A percentile compares a stretch with the other conserved stretches of the same genome.
Evolutionary conservation across 2,888 invertebrate genomes (phyloP).

Genomic region (Platerodrilus igneus): DNA sequence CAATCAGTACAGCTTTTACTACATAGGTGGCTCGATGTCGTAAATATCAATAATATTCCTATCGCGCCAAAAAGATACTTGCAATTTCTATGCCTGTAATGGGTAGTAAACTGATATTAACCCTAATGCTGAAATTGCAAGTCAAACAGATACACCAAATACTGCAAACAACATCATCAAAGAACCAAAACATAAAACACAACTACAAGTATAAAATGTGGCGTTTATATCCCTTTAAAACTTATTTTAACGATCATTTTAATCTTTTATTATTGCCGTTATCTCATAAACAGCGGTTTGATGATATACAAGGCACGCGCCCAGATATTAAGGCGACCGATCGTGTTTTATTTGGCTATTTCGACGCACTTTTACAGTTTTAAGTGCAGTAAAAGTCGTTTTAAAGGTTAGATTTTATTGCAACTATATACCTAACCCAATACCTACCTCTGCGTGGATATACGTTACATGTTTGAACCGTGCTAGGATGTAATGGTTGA

Average conservation of each 20-base stretch:
- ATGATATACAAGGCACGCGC: constrained; percentile 36
- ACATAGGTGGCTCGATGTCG: constrained; percentile 40
- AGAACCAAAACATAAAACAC: constrained; percentile 45
- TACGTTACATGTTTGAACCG: no score
- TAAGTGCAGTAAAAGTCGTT: constrained; percentile 49
- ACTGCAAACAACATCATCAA: constrained; percentile 43
- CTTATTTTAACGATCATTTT: constrained; percentile 47
- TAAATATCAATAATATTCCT: no score
- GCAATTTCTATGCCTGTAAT: constrained; percentile 17
- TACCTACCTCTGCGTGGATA: no score
- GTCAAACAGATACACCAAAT: no score
- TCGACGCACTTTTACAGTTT: constrained; percentile 49
- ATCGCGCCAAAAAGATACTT: constrained; percentile 14
- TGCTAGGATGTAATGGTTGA: no score
- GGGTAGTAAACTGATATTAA: constrained; percentile 16
- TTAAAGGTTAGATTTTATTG: constrained; percentile 49
- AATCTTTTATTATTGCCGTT: constrained; percentile 48
- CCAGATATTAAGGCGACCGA: constrained; percentile 44
- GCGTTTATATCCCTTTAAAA: constrained; percentile 46
- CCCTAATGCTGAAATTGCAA: constrained; percentile 17
- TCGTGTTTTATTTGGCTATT: constrained; percentile 45
- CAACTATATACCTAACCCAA: no score
- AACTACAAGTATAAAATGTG: constrained; percentile 40
- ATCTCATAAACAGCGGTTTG: constrained; percentile 43
- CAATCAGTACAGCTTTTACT: constrained; percentile 36